phyloP scores from a whole-genome alignment of 2,113 vertebrate genomes.

The Tyrannus savana region DNA sequence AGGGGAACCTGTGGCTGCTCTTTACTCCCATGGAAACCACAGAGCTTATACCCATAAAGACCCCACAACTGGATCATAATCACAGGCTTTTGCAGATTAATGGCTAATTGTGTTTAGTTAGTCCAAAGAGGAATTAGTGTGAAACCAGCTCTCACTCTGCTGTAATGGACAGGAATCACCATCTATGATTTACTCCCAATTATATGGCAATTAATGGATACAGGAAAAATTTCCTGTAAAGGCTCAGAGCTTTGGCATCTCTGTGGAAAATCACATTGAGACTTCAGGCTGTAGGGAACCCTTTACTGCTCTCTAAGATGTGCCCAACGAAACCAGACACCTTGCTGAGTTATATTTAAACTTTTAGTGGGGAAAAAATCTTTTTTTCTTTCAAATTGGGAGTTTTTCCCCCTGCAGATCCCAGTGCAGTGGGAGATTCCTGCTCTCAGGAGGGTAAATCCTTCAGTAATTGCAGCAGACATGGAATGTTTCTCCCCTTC shows the following conservation, averaged over 20 bases:
- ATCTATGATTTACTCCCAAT: background rate
- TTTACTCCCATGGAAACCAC: conserved; percentile 36
- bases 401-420: accelerated
- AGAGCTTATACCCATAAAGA: background rate
- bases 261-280: background rate
- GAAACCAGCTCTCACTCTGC: background rate
- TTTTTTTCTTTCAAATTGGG: background rate
- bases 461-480: background rate
- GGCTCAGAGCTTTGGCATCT: background rate
- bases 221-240: background rate
- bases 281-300: background rate
- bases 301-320: background rate
- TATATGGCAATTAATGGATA: background rate
- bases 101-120: conserved; percentile 27
- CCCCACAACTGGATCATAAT: background rate
- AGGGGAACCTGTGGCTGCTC: background rate
- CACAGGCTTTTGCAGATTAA: background rate
- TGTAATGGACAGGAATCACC: conserved; percentile 8
- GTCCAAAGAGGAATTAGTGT: background rate
- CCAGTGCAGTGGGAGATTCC: background rate
- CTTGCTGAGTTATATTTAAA: background rate
- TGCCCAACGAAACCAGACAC: background rate
- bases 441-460: background rate
- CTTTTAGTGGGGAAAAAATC: background rate
- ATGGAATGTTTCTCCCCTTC: background rate